Base-by-base conservation (phyloP, 92 coral and sea anemone genomes). In the Virgularia gustaviana region DNA sequence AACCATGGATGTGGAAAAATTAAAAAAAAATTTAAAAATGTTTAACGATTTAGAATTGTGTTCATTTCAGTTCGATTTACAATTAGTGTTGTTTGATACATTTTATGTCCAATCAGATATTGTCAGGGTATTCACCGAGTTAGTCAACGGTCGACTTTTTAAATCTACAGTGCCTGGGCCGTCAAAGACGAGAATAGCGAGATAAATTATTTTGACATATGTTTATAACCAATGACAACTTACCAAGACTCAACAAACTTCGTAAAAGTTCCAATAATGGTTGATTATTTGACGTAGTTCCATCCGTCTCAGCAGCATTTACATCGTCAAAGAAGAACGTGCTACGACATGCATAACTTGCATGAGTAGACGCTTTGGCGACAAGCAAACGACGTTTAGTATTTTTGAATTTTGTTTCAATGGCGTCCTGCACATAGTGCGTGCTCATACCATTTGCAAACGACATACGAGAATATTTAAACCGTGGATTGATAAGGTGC, bases 241-340 rank as follows among this genome's bases (percentile, higher is more conserved):
- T 63, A 94, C 99, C 99, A 51, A 89, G 82, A 1, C 94, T 79
- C 36, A 94, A 78, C 19, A 94, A 70, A 67, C 88, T 91, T 42
- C 99, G 81, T 23, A 94, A 75, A 36, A 94, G 88, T 64, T 94
- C 99, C 22, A 85, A 85, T 6, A 96, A 91, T 25, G 96, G 96
- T 37, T 89, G 96, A 10, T 63, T 71, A 39, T 85, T 82, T 30
- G 58, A 52, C 65, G 81, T 79, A 27, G 65, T 63, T 22, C 78
- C 70, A 54, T 94, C 99, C 4, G 85, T 77, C 49, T 64, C 71
- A 15, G 99, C 96, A 25, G 57, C 81, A 76, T 85, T 89, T 5
- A 94, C 84, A 60, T 94, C 96, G 53, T 94, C 99, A 41, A 94
- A 72, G 67, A 94, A 94, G 64, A 87, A 80, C 29, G 52, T 18